Evolutionary conservation across 2,113 vertebrate genomes (phyloP).

Genomic region (Amblyornis subalaris): DNA sequence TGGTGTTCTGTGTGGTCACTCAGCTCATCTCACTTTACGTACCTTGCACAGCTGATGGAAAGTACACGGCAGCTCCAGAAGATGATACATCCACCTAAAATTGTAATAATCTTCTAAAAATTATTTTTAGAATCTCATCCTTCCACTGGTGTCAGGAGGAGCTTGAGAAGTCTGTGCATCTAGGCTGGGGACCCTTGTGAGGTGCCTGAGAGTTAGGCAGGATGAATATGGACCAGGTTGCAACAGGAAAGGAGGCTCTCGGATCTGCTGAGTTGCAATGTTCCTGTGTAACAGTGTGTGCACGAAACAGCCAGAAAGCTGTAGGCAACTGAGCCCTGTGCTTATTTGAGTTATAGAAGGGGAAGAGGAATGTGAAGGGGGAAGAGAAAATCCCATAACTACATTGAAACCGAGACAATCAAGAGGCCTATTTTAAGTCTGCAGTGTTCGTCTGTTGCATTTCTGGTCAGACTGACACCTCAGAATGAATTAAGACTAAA

Average conservation of each 20-base stretch:
- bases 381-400: conserved; percentile 47
- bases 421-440: background rate
- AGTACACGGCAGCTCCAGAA: background rate
- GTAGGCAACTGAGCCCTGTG: background rate
- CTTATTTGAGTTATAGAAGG: background rate
- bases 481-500: background rate
- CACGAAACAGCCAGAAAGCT: background rate
- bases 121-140: no score
- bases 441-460: background rate
- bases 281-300: background rate
- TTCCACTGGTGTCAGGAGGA: background rate
- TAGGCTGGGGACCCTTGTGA: background rate
- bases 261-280: background rate
- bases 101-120: background rate
- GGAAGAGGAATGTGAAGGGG: conserved; percentile 35
- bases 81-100: background rate
- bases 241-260: background rate
- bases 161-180: background rate
- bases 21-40: background rate
- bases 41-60: background rate
- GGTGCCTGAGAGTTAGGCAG: background rate
- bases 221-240: background rate
- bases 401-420: background rate
- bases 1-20: background rate
- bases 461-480: background rate